Base-by-base conservation (phyloP, 2,888 invertebrate genomes). In the Lasioglossum villosulum region DNA sequence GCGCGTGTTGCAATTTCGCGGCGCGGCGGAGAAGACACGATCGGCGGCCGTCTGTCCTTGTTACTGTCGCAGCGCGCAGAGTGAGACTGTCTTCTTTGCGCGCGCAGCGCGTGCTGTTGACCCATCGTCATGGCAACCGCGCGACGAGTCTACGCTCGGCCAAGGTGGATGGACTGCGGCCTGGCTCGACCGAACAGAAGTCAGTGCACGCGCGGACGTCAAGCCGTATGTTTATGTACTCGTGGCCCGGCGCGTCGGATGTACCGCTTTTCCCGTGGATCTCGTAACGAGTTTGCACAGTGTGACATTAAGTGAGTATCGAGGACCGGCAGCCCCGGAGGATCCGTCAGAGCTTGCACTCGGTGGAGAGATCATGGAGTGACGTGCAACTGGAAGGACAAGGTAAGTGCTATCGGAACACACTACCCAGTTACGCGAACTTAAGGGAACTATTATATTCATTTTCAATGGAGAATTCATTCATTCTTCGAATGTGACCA, bases 151-250 rank as follows among this genome's bases (percentile, higher is more conserved):
- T 88, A 88, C 88, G 75, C 84, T 81, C 75, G 74, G 74, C 82
- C 83, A 90, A 90, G 89, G 89, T 90, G 88, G 92, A 91, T 83
- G 87, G 89, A 91, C 87, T 90, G 88, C 88, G 88, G 83, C 72
- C 77, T 88, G 86, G 83, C 86, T 70, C 91, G 87, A 81, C 87
- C 87, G 89, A 89, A 92, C 90, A 91, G 91, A 91, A 92, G 92
- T 93, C 94, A 94, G 94, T 94, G 93, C 93, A 94, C 94, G 94
- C 94, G 94, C 93, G 92, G 93, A 94, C 94, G 92, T 92, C 93
- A 82, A 86, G 83, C 88, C 90, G 93, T 89, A 90, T 91, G 93
- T 92, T 90, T 90, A 89, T 90, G 90, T 89, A 34, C 45, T 34
- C 12, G 42, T 66, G 39, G 70, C 77, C 23, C 59, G 39, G 77